Conservation (phyloP, 2,113 vertebrate genomes). For the Maccullochella peelii region DNA sequence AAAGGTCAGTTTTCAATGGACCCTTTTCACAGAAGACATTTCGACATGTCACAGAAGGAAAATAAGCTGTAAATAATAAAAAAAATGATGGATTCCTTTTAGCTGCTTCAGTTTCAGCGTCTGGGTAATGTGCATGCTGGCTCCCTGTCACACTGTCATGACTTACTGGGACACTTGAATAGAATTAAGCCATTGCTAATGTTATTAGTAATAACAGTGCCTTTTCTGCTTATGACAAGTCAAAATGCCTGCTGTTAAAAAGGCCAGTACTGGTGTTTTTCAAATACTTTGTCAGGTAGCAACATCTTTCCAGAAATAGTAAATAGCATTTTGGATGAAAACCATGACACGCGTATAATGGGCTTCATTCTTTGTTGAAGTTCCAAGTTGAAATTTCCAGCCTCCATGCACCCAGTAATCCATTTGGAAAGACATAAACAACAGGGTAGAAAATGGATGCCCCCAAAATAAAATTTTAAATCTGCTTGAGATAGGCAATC, state of each 20-base stretch:
- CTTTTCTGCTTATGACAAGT: background rate
- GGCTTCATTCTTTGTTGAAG: slow-evolving; percentile 13
- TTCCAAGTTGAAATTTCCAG: slow-evolving; percentile 4
- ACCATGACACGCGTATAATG: background rate
- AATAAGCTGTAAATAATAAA: background rate
- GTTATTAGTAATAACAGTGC: background rate
- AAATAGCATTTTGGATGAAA: slow-evolving; percentile 18
- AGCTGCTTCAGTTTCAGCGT: background rate
- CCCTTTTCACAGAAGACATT: background rate
- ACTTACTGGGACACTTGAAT: background rate
- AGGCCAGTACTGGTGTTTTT: background rate
- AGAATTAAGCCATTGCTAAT: background rate
- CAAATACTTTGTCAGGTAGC: background rate
- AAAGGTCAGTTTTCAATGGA: background rate
- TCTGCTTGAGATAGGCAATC: background rate
- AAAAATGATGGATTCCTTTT: background rate
- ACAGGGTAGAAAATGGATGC: slow-evolving; percentile 18
- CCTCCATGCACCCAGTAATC: slow-evolving; percentile 1
- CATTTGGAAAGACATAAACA: slow-evolving; percentile 1
- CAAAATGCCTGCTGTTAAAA: background rate
- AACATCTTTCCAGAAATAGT: slow-evolving; percentile 19
- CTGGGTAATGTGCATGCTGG: background rate
- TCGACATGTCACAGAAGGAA: background rate
- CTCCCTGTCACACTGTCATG: slow-evolving; percentile 3
- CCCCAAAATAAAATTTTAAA: slow-evolving; percentile 25